Conservation (phyloP, 2,888 invertebrate genomes). For the Trissonchulus latispiculum region DNA sequence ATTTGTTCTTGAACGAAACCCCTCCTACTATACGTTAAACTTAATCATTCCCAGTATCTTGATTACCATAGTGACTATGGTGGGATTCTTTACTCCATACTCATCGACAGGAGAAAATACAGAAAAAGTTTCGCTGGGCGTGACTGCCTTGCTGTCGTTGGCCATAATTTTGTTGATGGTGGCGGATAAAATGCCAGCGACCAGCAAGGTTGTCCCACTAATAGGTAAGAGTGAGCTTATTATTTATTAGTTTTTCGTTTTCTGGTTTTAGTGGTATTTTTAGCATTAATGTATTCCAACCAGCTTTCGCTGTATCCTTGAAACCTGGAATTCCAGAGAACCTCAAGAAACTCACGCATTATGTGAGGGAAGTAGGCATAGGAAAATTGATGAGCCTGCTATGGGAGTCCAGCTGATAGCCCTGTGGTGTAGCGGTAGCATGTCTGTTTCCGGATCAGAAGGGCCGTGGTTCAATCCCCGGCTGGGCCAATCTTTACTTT, state of each 20-base stretch:
- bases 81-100: slow-evolving; percentile 41
- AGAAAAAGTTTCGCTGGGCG: slow-evolving; percentile 38
- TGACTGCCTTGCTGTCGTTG: slow-evolving; percentile 39
- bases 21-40: slow-evolving; percentile 40
- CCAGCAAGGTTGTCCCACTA: slow-evolving; percentile 38
- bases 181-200: slow-evolving; percentile 37
- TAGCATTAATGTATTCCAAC: background rate
- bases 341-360: too few relatives aligned
- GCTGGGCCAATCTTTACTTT: too few relatives aligned
- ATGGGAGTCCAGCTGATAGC: too few relatives aligned
- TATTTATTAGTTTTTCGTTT: too few relatives aligned
- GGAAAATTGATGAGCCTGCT: too few relatives aligned
- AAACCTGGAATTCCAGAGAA: too few relatives aligned
- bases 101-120: slow-evolving; percentile 41
- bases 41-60: slow-evolving; percentile 39
- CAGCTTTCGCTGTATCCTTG: too few relatives aligned
- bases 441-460: too few relatives aligned
- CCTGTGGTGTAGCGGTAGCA: too few relatives aligned
- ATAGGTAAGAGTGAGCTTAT: slow-evolving; percentile 28
- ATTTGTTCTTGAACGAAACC: slow-evolving; percentile 36
- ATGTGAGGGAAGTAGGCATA: too few relatives aligned
- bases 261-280: too few relatives aligned
- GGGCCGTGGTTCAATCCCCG: too few relatives aligned
- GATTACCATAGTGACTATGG: slow-evolving; percentile 40
- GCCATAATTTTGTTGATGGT: slow-evolving; percentile 35